Percentiles rank a stretch among this genome's conserved stretches.
phyloP scores from a whole-genome alignment of 1,140 invertebrate genomes.

The Argopecten irradians region DNA sequence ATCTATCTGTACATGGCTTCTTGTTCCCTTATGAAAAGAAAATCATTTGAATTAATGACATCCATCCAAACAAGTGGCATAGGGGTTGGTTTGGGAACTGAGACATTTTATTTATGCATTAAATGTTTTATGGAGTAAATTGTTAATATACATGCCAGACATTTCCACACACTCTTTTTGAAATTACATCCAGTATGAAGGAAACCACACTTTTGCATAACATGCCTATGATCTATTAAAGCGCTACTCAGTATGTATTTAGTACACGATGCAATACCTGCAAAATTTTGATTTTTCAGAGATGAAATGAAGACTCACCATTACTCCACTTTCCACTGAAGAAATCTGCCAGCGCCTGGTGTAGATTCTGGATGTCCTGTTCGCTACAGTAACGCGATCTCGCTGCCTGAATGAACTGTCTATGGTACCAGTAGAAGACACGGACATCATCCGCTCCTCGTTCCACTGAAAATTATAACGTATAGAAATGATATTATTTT shows the following conservation, averaged over 20 bases:
- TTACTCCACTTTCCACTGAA: constrained; percentile 75
- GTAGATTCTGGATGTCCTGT: constrained; percentile 36
- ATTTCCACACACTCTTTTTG: too few relatives aligned
- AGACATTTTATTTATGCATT: background rate
- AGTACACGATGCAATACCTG: background rate
- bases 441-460: constrained; percentile 60
- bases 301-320: constrained; percentile 47
- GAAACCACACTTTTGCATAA: too few relatives aligned
- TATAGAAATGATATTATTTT: too few relatives aligned
- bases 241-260: background rate
- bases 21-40: constrained; percentile 54
- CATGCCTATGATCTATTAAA: too few relatives aligned
- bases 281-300: background rate
- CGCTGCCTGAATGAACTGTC: constrained; percentile 68
- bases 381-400: constrained; percentile 53
- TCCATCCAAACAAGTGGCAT: background rate
- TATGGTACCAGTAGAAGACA: constrained; percentile 69
- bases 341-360: constrained; percentile 60
- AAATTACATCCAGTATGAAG: too few relatives aligned
- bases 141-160: too few relatives aligned
- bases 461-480: constrained; percentile 61
- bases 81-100: background rate
- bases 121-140: background rate
- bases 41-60: background rate
- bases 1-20: constrained; percentile 58